Base-by-base conservation (phyloP, 2,888 invertebrate genomes). In the Agonopterix alstromeriana region DNA sequence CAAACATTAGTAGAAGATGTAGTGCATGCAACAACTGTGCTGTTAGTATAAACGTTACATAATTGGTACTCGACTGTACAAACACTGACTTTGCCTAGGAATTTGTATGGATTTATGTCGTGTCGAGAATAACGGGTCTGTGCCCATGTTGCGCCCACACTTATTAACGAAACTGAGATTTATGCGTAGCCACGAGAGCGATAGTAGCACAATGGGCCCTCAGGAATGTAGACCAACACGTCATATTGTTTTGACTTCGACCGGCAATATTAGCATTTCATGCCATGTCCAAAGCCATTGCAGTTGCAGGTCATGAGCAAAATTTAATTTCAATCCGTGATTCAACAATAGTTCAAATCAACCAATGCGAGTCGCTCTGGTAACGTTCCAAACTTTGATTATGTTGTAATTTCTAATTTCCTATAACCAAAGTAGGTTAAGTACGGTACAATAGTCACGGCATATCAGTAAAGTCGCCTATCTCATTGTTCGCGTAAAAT, bases 151-250 rank as follows among this genome's bases (percentile, higher is more conserved):
- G 69, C 86, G 80, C 87, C 87, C 79, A 87, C 86, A 75, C 79
- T 73, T 79, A 80, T 80, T 81, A 85, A 83, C 79, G 64, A 80
- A 83, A 84, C 77, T 70, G 60, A 78, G 83, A 85, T 84, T 85
- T 84, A 86, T 84, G 80, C 77, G 67, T 75, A 69, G 69, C 72
- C 72, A 67, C 58, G 66, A 75, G 67, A 75, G 69, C 76, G 72
- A 77, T 77, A 77, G 77, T 77, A 72, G 77, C 73, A 82, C 84
- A 83, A 84, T 42, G 12, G 78, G 77, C 69, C 71, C 70, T 65
- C 54, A 59, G 85, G 87, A 88, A 88, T 88, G 85, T 79, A 79
- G 79, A 80, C 75, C 73, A 27, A 62, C 45, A 68, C 64, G 70
- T 69, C 62, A 70, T 67, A n/a, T 67, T 60, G 60, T 56, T 65